Base-by-base conservation (phyloP, 2,113 vertebrate species). In the Panthera leo region DNA sequence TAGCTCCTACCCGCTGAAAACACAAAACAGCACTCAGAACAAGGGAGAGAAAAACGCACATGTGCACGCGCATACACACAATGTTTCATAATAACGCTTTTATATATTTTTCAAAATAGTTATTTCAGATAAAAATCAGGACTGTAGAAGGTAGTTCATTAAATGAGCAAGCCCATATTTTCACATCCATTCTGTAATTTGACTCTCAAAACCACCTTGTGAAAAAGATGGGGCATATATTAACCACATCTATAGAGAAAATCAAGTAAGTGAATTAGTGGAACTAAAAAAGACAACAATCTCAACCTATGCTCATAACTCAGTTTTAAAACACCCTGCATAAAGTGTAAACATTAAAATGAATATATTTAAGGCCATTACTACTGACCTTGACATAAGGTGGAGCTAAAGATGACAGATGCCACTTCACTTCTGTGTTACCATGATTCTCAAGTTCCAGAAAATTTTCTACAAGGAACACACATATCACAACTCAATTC, bases 361-460 rank as follows among this genome's bases (percentile, higher is more conserved):
- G 7, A 42, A 63, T 34, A 19, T 0, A 94, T 27, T 0, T 13
- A 23, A 36, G 7, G 18, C 2, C 83, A 90, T 27, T 14, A 45
- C 36, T 83, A 98, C 98, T 98, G 94, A 99, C 99, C 99, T 99
- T 99, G 85, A 99, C 99, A 92, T 99, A 99, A 0, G 99, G 99
- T 83, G 99, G 99, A 83, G 99, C 99, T 98, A 99, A 99, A 51
- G 99, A 99, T 13, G 99, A 99, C 85, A 99, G 98, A 97, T 99
- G 98, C 99, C 99, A 99, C 95, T 99, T 99, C 48, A 99, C 98
- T 8, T 98, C 99, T 79, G 98, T 98, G 63, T 98, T 98, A 27
- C 99, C 99, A 51, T 98, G 98, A 94, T 99, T 99, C 97, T 99
- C 99, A 65, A 99, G 98, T 97, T 99, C 99, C 98, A 99, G 97